These are phyloP conservation scores for Struthio camelus DNA, from an alignment of 2,113 vertebrate genomes.

Conservation along the genomic window DNA sequence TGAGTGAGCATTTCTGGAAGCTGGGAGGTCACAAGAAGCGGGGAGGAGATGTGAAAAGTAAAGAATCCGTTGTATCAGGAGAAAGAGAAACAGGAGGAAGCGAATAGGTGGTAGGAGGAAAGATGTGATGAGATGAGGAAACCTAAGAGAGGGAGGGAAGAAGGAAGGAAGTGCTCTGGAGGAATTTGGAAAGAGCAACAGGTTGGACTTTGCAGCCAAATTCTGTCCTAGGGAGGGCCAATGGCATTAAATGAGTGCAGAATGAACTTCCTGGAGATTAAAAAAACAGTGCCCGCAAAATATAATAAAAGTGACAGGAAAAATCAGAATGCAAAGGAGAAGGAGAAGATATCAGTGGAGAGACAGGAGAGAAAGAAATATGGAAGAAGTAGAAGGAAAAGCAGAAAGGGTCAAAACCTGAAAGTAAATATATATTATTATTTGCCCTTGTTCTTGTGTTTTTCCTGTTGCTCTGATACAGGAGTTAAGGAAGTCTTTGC, in stretches of 20 bases:
- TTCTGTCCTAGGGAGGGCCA: neutral
- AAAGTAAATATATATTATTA: neutral
- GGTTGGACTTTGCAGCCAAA: neutral
- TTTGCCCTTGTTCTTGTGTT: neutral
- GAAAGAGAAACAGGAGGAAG: neutral
- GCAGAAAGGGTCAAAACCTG: neutral
- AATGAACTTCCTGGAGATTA: neutral
- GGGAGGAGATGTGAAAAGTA: neutral
- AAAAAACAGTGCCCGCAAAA: neutral
- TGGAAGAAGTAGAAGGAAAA: neutral
- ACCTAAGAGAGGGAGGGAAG: neutral
- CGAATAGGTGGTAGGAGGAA: neutral
- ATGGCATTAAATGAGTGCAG: neutral
- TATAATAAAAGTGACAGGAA: neutral
- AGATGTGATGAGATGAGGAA: neutral
- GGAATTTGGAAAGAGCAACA: neutral
- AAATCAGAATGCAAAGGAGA: neutral
- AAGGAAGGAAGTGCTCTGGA: neutral
- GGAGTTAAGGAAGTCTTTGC: neutral
- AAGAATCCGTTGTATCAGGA: neutral
- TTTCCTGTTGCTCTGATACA: neutral
- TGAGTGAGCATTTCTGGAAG: neutral
- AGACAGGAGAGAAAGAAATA: neutral
- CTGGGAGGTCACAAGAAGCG: neutral
- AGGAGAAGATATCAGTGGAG: neutral